Conservation (phyloP, 2,797 vertebrate species). For the Dendrocincla tyrannina region DNA sequence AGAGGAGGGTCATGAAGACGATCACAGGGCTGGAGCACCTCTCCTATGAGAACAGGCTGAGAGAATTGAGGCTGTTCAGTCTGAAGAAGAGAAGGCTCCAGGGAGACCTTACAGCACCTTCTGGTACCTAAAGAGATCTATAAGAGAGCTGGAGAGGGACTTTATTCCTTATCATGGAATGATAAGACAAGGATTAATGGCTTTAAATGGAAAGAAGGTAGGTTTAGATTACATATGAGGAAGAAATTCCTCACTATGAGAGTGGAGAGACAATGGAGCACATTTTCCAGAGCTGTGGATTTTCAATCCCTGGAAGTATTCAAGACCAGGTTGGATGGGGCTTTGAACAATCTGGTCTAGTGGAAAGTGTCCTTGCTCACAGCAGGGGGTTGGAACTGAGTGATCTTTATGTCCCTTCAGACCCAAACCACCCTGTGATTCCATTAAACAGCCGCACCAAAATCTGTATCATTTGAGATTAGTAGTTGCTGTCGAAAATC, state of each 20-base stretch:
- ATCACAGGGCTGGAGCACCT: background rate
- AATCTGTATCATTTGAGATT: background rate
- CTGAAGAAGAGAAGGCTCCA: background rate
- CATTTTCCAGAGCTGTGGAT: background rate
- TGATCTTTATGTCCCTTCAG: background rate
- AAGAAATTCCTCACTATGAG: background rate
- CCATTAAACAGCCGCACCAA: background rate
- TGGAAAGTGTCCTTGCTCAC: background rate
- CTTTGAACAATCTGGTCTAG: background rate
- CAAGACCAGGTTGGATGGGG: background rate
- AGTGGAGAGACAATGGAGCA: background rate
- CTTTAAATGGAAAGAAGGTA: background rate
- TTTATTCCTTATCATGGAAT: background rate
- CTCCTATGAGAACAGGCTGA: background rate
- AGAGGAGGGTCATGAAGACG: background rate
- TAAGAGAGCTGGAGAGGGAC: background rate
- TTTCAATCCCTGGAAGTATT: background rate
- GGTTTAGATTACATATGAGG: background rate
- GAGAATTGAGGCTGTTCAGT: background rate
- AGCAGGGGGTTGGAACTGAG: rapidly evolving
- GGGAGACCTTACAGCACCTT: background rate
- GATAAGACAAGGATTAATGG: background rate
- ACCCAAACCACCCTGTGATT: background rate
- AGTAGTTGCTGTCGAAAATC: background rate
- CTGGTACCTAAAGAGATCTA: background rate